Base-by-base conservation (phyloP, 2,888 invertebrate species). In the Cheilosia grossa region DNA sequence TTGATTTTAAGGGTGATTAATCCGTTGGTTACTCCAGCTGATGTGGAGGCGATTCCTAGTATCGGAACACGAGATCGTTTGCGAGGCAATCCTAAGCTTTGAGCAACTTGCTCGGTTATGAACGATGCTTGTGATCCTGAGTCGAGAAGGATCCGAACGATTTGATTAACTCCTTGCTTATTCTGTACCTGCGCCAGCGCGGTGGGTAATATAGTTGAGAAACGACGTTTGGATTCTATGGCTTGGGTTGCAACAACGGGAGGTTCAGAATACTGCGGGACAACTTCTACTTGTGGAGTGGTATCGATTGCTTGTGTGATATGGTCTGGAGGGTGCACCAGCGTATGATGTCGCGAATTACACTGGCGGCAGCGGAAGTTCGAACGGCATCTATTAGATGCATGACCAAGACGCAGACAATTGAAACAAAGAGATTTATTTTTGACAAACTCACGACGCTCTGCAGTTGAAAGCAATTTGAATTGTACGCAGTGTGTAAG, bases 361-460 rank as follows among this genome's bases (percentile, higher is more conserved):
- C 59, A 59, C 2, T 10, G 1, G 4, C 53, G 24, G 19, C 61
- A 53, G 13, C 53, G 72, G 19, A 27, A 19, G 10, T 17, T 42
- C 4, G 40, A 72, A 4, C 30, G 37, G 37, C 72, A 72, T 21
- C 42, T 72, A 2, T 47, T 49, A 6, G 70, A 59, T n/a, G 58
- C 10, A 21, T 72, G 53, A 0, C 53, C 61, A 10, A 19, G 15
- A 1, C 44, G 37, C 3, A 72, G 40, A 7, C 53, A 72, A 19
- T 72, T 72, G n/a, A 61, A 72, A 44, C 72, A 61, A 15, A 72
- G n/a, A 2, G 42, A 42, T 0, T 17, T 19, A 2, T 56, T 24
- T 44, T 47, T 44, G 2, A 30, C 47, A 17, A 58, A 33, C 15
- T 56, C 30, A 5, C 49, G 58, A 40, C 70, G 70, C 2, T 19